Conservation (phyloP, 2,888 invertebrate species). For the Laspeyria flexula region DNA sequence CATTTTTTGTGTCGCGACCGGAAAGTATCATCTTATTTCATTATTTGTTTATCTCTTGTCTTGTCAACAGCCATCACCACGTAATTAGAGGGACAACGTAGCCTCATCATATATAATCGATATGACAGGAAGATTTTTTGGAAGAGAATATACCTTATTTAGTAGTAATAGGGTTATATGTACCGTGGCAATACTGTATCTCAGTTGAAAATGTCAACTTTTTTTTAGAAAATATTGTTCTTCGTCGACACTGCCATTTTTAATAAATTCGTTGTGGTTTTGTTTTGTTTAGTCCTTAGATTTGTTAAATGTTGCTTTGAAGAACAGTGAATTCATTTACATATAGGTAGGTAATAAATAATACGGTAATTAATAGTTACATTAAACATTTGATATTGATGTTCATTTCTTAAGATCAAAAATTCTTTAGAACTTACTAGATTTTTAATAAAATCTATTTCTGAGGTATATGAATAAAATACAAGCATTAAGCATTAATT, state of each 20-base stretch:
- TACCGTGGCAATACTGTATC: conserved; percentile 25
- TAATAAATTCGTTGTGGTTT: conserved; percentile 51
- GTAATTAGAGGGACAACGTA: conserved; percentile 80
- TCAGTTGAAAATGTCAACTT: conserved; percentile 56
- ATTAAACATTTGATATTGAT: too few species aligned
- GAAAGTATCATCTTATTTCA: conserved; percentile 68
- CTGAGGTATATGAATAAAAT: too few species aligned
- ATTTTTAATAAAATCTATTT: too few species aligned
- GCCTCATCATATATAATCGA: conserved; percentile 73
- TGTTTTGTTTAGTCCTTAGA: conserved; percentile 35
- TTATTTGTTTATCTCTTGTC: conserved; percentile 79
- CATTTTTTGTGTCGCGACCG: conserved; percentile 53
- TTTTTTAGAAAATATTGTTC: conserved; percentile 75
- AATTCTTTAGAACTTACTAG: too few species aligned
- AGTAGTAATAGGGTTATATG: not conserved
- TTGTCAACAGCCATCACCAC: conserved; percentile 76
- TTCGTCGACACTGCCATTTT: conserved; percentile 78
- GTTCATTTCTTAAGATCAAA: too few species aligned
- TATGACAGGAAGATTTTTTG: conserved; percentile 47
- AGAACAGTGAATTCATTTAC: not conserved
- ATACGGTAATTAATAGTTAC: too few species aligned
- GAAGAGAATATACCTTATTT: conserved; percentile 27
- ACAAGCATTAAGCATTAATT: too few species aligned
- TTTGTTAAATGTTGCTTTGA: conserved; percentile 5
- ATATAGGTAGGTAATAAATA: too few species aligned